Conservation (phyloP, 2,797 vertebrate species). For the Peromyscus aztecus region DNA sequence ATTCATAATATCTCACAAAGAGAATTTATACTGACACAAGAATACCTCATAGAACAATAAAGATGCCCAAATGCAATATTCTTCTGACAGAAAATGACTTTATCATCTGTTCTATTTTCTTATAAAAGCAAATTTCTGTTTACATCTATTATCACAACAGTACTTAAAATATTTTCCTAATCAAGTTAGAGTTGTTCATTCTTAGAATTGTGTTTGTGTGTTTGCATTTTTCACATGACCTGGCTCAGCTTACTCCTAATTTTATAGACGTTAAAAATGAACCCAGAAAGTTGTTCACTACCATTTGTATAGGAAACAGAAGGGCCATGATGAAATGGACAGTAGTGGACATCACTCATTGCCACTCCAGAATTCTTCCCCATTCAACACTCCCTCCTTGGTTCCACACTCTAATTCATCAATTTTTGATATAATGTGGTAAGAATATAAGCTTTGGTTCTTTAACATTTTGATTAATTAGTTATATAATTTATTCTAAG, state of each 20-base stretch:
- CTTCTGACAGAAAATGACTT: not conserved
- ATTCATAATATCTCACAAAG: not conserved
- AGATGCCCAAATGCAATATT: not conserved
- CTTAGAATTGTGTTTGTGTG: not conserved
- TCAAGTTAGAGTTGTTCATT: not conserved
- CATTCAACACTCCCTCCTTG: not conserved
- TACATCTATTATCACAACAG: not conserved
- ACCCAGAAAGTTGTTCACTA: not conserved
- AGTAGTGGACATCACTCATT: not conserved
- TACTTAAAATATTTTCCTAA: not conserved
- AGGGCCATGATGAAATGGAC: not conserved
- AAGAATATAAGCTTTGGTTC: not conserved
- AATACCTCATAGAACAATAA: not conserved
- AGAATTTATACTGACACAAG: not conserved
- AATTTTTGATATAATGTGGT: not conserved
- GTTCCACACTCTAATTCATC: not conserved
- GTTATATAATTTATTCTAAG: not conserved
- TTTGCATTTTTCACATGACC: not conserved
- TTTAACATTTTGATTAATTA: not conserved
- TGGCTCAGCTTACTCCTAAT: not conserved
- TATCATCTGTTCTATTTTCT: not conserved
- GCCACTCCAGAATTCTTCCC: no score
- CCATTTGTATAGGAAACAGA: not conserved
- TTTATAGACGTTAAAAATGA: not conserved
- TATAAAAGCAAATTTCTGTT: not conserved